Evolutionary conservation across 2,888 invertebrate species (phyloP).

Genomic region (Leistus spinibarbis): DNA sequence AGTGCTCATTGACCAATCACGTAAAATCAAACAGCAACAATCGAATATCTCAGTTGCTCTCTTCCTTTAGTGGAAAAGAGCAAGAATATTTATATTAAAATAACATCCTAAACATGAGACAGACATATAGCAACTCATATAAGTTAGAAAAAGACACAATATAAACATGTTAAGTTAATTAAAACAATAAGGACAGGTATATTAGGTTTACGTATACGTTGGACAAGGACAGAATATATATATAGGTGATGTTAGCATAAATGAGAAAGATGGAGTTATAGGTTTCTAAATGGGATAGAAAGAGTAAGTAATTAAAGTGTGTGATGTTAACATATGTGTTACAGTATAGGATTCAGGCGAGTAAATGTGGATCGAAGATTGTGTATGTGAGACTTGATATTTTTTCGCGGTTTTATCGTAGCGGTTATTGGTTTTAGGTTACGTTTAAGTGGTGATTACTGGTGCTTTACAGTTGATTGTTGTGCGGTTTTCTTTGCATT

Average conservation of each 20-base stretch:
- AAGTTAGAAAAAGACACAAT: conserved; percentile 13
- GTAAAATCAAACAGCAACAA: conserved; percentile 25
- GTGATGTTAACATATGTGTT: conserved; percentile 9
- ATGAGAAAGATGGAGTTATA: not conserved
- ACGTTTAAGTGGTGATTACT: conserved; percentile 30
- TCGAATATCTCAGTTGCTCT: conserved; percentile 2
- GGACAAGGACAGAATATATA: not conserved
- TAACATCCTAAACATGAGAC: conserved; percentile 2
- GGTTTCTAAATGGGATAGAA: not conserved
- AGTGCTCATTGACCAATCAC: conserved; percentile 18
- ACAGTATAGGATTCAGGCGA: conserved; percentile 13
- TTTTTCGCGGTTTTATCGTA: conserved; percentile 35
- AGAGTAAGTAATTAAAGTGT: not conserved
- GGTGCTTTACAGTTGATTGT: conserved; percentile 16
- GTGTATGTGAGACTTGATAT: conserved; percentile 28
- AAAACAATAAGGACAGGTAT: not conserved
- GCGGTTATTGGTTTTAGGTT: conserved; percentile 21
- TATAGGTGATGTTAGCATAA: not conserved
- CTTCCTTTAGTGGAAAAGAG: conserved; percentile 8
- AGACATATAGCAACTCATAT: not conserved
- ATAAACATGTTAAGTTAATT: not conserved
- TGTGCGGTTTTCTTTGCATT: conserved; percentile 20
- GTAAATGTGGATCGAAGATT: conserved; percentile 26
- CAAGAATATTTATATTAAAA: conserved; percentile 1
- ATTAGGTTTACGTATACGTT: not conserved